Evolutionary conservation across 2,113 vertebrate genomes (phyloP), one percentile per base, ranked within the genome.

Genomic region (Bubo bubo): DNA sequence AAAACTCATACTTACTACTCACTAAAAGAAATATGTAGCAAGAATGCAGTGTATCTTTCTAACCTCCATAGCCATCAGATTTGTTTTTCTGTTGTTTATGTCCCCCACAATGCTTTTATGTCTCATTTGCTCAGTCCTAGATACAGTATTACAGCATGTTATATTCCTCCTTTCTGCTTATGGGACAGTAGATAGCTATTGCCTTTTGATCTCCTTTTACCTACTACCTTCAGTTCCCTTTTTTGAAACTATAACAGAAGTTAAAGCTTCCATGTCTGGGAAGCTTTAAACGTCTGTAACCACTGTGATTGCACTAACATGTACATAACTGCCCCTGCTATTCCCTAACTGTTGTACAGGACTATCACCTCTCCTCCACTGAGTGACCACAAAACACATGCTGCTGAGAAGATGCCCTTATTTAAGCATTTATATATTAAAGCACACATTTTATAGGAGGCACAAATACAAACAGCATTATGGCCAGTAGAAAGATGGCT

Each of bases 11-110:
- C 55, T 45, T 79, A 47, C 90, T 62, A 4, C 14, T 34, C 62
- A 60, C 8, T 53, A 49, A n/a, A 4, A 24, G 39, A 53, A 37
- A 3, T 41, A 22, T 0, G 0, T 27, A 72, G 16, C 5, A 72
- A 39, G 49, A 88, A 77, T 37, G 24, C 3, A 37, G 7, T 5
- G 7, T 16, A 1, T 71, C 34, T 62, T 92, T 82, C 18, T 24
- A 68, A 91, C 47, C 12, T 66, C 22, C 20, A 6, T 7, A 59
- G 43, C 17, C 26, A 77, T 34, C 26, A 20, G 10, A 34, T 37
- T 9, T 60, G 23, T 28, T 93, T 86, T 89, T 30, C 20, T 81
- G 4, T 52, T 26, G 12, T 37, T 15, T 14, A 1, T 12, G 23
- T 43, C 12, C 21, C 41, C 9, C 15, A 4, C 2, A 32, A 18